Evolutionary conservation across 2,113 vertebrate species (phyloP).

Genomic region (Melanerpes formicivorus): DNA sequence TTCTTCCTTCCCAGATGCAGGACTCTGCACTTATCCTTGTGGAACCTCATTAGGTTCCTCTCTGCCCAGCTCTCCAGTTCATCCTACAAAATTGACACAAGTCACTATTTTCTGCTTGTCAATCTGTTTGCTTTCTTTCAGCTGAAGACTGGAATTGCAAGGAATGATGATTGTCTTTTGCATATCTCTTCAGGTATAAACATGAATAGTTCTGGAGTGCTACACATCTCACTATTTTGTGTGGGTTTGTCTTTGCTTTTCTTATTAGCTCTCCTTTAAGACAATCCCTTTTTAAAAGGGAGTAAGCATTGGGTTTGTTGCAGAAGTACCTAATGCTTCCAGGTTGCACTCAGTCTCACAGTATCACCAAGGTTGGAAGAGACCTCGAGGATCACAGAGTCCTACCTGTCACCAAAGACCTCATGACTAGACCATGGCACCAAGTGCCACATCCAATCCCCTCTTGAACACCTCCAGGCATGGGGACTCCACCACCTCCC

Average conservation of each 20-base stretch:
- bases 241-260: background rate
- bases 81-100: background rate
- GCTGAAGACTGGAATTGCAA: background rate
- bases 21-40: too few species aligned
- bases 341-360: background rate
- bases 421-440: too few species aligned
- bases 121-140: background rate
- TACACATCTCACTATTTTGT: background rate
- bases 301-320: background rate
- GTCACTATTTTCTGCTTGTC: background rate
- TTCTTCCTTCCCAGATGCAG: too few species aligned
- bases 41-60: too few species aligned
- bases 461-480: too few species aligned
- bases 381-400: too few species aligned
- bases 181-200: background rate
- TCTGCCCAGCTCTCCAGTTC: background rate
- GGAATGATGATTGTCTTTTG: background rate
- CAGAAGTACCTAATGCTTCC: background rate
- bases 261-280: background rate
- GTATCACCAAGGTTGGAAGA: too few species aligned
- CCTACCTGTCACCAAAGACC: too few species aligned
- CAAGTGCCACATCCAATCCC: too few species aligned
- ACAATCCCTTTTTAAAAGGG: background rate
- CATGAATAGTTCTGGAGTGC: background rate
- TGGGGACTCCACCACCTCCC: too few species aligned